These are phyloP conservation scores for Drosophila colorata DNA, from an alignment of 2,888 invertebrate genomes.

Conservation along the genomic window DNA sequence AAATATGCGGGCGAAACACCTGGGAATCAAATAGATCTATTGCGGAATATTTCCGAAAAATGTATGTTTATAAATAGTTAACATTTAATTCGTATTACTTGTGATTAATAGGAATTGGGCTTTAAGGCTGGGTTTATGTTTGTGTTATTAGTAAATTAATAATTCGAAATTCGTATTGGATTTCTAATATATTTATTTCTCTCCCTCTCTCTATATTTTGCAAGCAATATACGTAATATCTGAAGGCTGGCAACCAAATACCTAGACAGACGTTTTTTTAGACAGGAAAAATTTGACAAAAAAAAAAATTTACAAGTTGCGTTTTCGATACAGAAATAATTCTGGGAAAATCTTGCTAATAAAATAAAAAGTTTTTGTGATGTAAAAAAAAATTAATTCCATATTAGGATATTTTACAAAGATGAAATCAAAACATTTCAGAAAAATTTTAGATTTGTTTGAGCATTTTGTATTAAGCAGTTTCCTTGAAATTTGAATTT, in stretches of 20 bases:
- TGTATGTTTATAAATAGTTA: not conserved
- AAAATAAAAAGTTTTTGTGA: not conserved
- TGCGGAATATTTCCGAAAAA: slow-evolving; percentile 7
- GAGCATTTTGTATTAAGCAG: not conserved
- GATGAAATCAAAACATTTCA: too few relatives aligned
- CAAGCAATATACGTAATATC: too few relatives aligned
- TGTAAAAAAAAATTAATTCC: not conserved
- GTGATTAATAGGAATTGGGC: not conserved
- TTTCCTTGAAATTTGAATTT: slow-evolving; percentile 3
- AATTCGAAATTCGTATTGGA: not conserved
- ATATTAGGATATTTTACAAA: not conserved
- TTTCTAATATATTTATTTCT: not conserved
- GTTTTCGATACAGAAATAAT: too few relatives aligned
- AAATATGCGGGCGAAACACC: slow-evolving; percentile 36
- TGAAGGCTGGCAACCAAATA: too few relatives aligned
- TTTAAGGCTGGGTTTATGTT: not conserved
- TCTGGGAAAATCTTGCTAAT: too few relatives aligned
- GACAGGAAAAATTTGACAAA: too few relatives aligned
- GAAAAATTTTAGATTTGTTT: slow-evolving; percentile 5
- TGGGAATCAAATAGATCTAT: slow-evolving; percentile 15
- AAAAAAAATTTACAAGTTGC: too few relatives aligned
- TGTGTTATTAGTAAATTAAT: not conserved
- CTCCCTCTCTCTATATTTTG: too few relatives aligned
- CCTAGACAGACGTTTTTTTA: too few relatives aligned
- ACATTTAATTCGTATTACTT: not conserved